phyloP scores from a whole-genome alignment of 2,888 invertebrate species.

The Nemotelus pantherinus region DNA sequence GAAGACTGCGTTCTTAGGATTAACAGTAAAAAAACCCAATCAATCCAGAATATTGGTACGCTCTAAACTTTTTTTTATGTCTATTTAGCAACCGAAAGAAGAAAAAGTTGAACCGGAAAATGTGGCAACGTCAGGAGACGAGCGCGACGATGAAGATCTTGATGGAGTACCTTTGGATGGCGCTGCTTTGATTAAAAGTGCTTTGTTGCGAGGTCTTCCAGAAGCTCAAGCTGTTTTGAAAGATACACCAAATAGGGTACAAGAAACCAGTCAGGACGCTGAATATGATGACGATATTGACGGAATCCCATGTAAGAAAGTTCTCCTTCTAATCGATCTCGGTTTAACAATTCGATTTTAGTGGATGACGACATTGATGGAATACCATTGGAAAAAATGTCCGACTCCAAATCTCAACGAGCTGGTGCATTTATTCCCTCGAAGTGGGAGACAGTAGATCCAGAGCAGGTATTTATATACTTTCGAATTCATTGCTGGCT shows the following conservation, averaged over 20 bases:
- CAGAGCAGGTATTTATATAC: slow-evolving; percentile 70
- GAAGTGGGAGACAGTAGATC: slow-evolving; percentile 97
- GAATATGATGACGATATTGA: slow-evolving; percentile 74
- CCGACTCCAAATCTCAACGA: slow-evolving; percentile 55
- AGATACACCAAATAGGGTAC: slow-evolving; percentile 55
- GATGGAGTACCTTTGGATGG: slow-evolving; percentile 84
- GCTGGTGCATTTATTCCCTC: slow-evolving; percentile 85
- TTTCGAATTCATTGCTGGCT: not conserved
- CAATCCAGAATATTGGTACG: not conserved
- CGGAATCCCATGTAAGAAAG: slow-evolving; percentile 70
- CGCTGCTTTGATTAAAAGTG: slow-evolving; percentile 80
- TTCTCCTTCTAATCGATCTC: not conserved
- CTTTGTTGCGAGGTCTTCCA: slow-evolving; percentile 66
- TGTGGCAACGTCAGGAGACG: slow-evolving; percentile 67
- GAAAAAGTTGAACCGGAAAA: slow-evolving; percentile 64
- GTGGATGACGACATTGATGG: slow-evolving; percentile 83
- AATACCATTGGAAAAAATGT: slow-evolving; percentile 70
- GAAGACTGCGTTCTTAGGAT: slow-evolving; percentile 91
- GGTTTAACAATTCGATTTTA: slow-evolving; percentile 55
- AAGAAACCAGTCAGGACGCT: slow-evolving; percentile 53
- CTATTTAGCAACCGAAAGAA: slow-evolving; percentile 54
- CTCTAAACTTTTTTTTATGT: not conserved
- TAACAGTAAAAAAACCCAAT: slow-evolving; percentile 58
- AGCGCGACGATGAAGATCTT: slow-evolving; percentile 72
- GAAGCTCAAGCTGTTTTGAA: slow-evolving; percentile 60